A percentile compares a stretch with the other conserved stretches of the same genome.
Conservation (phyloP, 2,888 invertebrate species). For the Eupithecia centaureata region DNA sequence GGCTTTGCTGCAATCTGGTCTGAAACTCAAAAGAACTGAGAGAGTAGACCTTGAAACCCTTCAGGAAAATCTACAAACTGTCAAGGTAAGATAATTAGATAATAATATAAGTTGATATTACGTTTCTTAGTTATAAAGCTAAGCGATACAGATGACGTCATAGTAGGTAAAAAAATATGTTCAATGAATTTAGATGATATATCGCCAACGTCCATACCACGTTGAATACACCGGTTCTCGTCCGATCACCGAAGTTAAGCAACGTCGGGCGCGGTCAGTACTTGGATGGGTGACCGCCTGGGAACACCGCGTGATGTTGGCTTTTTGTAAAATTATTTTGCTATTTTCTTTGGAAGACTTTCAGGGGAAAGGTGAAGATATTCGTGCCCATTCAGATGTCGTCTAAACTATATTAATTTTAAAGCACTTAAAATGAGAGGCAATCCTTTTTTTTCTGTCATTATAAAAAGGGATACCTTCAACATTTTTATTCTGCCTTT, state of each 20-base stretch:
- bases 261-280: constrained; percentile 80
- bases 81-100: constrained; percentile 70
- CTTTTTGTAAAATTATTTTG: constrained; percentile 53
- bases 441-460: too few species aligned
- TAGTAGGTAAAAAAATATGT: too few species aligned
- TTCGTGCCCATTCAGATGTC: too few species aligned
- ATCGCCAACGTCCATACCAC: constrained; percentile 70
- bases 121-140: too few species aligned
- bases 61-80: constrained; percentile 60
- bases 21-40: constrained; percentile 56
- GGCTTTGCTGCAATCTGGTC: constrained; percentile 63
- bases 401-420: too few species aligned
- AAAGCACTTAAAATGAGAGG: too few species aligned
- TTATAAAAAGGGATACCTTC: too few species aligned
- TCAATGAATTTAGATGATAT: neutral
- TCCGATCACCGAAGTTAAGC: constrained; percentile 82
- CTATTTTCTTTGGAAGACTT: constrained; percentile 3
- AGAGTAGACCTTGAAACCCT: constrained; percentile 61
- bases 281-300: constrained; percentile 81
- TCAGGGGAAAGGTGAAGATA: too few species aligned
- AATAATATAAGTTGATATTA: too few species aligned
- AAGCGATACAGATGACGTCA: too few species aligned
- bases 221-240: constrained; percentile 80
- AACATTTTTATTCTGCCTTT: too few species aligned
- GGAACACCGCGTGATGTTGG: constrained; percentile 74